Conservation (phyloP, 2,113 vertebrate species). For the Myrmecophaga tridactyla region DNA sequence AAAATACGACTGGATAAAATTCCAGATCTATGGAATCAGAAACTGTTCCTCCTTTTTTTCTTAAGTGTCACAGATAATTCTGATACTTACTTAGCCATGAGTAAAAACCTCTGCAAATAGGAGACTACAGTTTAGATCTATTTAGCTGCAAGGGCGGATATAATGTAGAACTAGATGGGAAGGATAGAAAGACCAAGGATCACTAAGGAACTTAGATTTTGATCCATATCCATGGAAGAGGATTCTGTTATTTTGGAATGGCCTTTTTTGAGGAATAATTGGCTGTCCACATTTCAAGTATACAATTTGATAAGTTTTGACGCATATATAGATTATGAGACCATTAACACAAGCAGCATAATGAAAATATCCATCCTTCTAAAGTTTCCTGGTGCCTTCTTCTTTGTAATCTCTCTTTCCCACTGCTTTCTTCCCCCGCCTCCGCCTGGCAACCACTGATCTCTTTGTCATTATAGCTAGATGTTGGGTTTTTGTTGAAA, state of each 20-base stretch:
- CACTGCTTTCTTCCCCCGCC: background rate
- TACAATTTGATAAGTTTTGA: too few relatives aligned
- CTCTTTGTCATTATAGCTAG: background rate
- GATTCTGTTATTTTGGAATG: slow-evolving; percentile 9
- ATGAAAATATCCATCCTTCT: background rate
- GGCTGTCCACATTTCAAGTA: background rate
- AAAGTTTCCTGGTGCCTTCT: background rate
- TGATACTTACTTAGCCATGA: background rate
- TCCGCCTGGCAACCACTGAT: background rate
- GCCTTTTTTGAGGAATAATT: background rate
- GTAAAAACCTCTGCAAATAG: background rate
- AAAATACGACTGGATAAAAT: background rate
- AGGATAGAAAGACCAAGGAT: background rate
- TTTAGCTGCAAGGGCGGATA: background rate
- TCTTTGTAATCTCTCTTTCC: background rate
- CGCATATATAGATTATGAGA: background rate
- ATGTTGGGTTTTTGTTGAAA: background rate
- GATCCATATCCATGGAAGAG: background rate
- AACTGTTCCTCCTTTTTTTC: background rate
- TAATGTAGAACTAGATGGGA: background rate
- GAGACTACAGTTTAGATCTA: background rate
- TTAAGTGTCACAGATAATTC: background rate
- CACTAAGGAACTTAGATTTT: background rate
- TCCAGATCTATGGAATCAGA: background rate
- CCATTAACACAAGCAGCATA: background rate